Base-by-base conservation (phyloP, 2,797 vertebrate species). In the Pagetopsis macropterus region DNA sequence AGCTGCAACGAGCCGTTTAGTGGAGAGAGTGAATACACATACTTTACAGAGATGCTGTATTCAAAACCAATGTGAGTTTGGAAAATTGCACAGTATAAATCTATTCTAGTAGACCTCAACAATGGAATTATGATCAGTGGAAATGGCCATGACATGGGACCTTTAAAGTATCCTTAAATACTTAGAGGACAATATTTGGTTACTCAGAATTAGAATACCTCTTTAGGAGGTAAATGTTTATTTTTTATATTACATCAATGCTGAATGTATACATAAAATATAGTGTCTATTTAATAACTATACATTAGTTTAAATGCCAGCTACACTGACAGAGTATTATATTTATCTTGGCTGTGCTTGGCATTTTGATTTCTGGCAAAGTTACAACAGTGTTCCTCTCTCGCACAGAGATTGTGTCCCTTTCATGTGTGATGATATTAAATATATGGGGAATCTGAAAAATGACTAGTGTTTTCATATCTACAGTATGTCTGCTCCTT, bases 381-480 rank as follows among this genome's bases (percentile, higher is more conserved):
- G 67, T 65, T 71, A 80, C 46, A 72, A 64, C 70, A 76, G 57
- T 61, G 49, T 65, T 75, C 15, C 40, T 37, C 55, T 72, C 59
- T 70, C 66, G 63, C 62, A 58, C 75, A 78, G 69, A 75, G 57
- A 84, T 55, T 69, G 49, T 69, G 81, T 81, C 85, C 70, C 76
- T 82, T 75, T 83, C 82, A 79, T 76, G 75, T 41, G 63, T 84
- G 84, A 78, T 87, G 79, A 79, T 77, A 86, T 80, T 77, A 80
- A 76, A 84, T 84, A 83, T 78, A 86, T 51, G 64, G 76, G 49
- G 83, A 88, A 87, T 83, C 51, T 89, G 90, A 93, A 92, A 94
- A 85, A 91, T 85, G 84, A 88, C 84, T 72, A 77, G 84, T 68
- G 78, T 87, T 85, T 87, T 91, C 77, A 84, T 87, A 88, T 88